Evolutionary conservation across 2,888 invertebrate genomes (phyloP), one percentile per base, ranked within the genome.

Genomic region (Autographa gamma): DNA sequence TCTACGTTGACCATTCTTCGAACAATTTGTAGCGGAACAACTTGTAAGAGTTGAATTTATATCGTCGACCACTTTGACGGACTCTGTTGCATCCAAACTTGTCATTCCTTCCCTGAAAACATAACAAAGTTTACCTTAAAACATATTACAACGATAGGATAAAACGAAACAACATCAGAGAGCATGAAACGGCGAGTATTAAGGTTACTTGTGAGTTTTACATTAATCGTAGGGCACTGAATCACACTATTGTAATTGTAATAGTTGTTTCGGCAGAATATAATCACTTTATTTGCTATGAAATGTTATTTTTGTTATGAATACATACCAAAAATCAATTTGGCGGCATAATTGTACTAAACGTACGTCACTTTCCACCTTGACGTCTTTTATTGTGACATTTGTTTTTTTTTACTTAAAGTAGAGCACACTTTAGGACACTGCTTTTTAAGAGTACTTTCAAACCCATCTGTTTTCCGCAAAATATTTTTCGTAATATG

Each of bases 91-190:
- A 72, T 86, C 72, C 77, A 87, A 86, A 87, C 86, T 90, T 86
- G 93, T 93, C 94, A 95, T 95, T 72, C 90, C 93, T 92, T 88
- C 82, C 87, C 93, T 93, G 88, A 67, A 93, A 92, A 75, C 34
- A 34, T 31, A 71, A 80, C 71, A 62, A 70, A 11, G 54, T 69
- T 63, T 34, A 63, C 19, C 60, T 61, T 71, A 63, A 25, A 8
- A 54, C 58, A 14, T 38, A 60, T 19, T 48, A 9, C 3, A 16
- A 11, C 16, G 3, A 0, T 16, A 25, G 16, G 31, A 48, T 52
- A 16, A 11, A 38, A 32, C 48, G 32, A 31, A 16, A 48, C 34
- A 48, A 56, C 18, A 41, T 60, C 18, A 0, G 9, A 13, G 0
- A 41, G n/a, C 58, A 59, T 32, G 59, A 7, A 13, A 25, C 25